A percentile compares a stretch with the other conserved stretches of the same genome.
Conservation (phyloP, 2,113 vertebrate species). For the Bos indicus region DNA sequence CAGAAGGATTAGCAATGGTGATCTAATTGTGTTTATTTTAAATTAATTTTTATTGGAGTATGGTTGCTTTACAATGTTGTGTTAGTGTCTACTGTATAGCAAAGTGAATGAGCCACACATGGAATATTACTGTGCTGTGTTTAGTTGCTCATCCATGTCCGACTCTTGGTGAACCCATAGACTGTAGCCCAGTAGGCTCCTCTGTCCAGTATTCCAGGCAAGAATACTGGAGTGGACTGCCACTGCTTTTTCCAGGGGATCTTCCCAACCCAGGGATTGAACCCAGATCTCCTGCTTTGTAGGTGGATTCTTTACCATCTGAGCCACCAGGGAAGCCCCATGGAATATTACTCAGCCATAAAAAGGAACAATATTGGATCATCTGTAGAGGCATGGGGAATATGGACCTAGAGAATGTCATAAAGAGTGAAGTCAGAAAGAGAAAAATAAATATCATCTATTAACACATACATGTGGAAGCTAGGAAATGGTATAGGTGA, state of each 20-base stretch:
- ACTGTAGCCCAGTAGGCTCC: background rate
- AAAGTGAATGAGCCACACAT: background rate
- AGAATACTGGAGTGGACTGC: background rate
- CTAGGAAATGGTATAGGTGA: background rate
- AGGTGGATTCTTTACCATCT: background rate
- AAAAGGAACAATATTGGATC: background rate
- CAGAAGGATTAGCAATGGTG: rapidly evolving
- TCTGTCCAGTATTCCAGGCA: background rate
- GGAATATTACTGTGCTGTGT: background rate
- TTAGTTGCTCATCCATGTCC: background rate
- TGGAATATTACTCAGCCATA: background rate
- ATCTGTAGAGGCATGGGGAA: background rate
- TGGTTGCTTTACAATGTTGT: background rate
- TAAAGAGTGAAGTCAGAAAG: background rate
- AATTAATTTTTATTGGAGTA: background rate
- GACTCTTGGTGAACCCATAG: background rate
- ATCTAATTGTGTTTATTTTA: background rate
- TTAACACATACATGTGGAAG: background rate
- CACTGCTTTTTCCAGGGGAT: background rate
- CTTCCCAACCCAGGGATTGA: background rate
- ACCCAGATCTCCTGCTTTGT: background rate
- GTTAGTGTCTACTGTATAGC: background rate
- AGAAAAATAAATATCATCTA: background rate
- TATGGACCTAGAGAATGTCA: background rate
- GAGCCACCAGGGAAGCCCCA: background rate